A percentile compares a stretch with the other conserved stretches of the same genome.
Evolutionary conservation across 2,888 invertebrate genomes (phyloP).

Genomic region (Isoperla grammatica): DNA sequence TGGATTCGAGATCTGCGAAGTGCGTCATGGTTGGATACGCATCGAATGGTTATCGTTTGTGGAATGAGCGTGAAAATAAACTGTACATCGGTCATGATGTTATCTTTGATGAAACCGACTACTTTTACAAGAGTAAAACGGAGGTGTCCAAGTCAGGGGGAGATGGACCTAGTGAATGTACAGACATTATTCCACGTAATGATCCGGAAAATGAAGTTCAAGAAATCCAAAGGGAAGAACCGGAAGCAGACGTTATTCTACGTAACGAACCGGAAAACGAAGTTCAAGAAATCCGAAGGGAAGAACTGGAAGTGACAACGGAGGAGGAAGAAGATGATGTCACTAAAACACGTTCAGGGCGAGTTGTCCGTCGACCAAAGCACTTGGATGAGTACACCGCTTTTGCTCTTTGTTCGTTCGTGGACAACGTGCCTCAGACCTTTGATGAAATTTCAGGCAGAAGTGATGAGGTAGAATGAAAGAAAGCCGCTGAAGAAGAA

Average conservation of each 20-base stretch:
- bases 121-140: not conserved
- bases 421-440: not conserved
- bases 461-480: not conserved
- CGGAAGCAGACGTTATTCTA: too few relatives aligned
- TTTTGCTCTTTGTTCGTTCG: constrained; percentile 1
- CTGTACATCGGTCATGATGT: not conserved
- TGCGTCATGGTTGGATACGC: constrained; percentile 11
- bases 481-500: not conserved
- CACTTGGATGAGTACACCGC: not conserved
- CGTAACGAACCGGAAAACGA: too few relatives aligned
- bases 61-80: not conserved
- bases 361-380: not conserved
- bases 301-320: not conserved
- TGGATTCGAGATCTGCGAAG: not conserved
- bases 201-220: too few relatives aligned
- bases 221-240: too few relatives aligned
- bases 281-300: too few relatives aligned
- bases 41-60: constrained; percentile 8
- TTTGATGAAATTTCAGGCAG: constrained; percentile 3
- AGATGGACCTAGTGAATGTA: too few relatives aligned
- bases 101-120: not conserved
- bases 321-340: not conserved
- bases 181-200: too few relatives aligned
- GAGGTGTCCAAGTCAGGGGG: not conserved
- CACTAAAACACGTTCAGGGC: not conserved